Base-by-base conservation (phyloP, 35 echinoderm and acorn worm species). In the Apostichopus californicus region DNA sequence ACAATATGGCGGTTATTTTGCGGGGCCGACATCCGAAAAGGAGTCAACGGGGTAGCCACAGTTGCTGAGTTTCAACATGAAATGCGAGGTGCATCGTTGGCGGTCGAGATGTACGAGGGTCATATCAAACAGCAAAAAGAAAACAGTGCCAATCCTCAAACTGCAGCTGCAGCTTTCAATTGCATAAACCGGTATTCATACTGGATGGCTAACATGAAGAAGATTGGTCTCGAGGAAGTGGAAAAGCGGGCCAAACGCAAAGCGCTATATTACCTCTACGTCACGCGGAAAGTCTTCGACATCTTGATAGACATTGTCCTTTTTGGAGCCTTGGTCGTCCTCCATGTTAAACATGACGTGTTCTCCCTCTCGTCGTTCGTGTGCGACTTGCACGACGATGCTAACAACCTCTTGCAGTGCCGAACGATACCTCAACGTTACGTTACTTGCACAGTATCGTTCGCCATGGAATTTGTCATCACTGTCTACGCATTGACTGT, bases 1-100 rank as follows among this genome's bases (percentile, higher is more conserved):
- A 60, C 72, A 58, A 10, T 46, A 52, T 89, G 86, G 86, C 20
- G 68, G 11, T 17, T 89, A 24, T 89, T 89, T 28, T 73, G 63
- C 9, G 15, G 46, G 63, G 86, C 86, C 1, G 86, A 89, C 64
- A 63, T 89, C 9, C 57, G 68, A 68, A 89, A 89, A 55, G 86
- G 8, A 9, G 53, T 89, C 8, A 25, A 52, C 1, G 60, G 61
- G 4, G 10, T 89, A 1, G 86, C 86, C 7, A 89, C 61, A n/a
- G 57, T 89, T 15, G 86, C 86, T 12, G 86, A 89, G 52, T 89
- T 89, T 64, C 64, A 72, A 66, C 86, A 89, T 55, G 63, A 28
- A 15, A 73, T 66, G 6, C 61, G 15, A 8, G 80, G 80, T 12
- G 80, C 7, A 24, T 14, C 80, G 25, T 24, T 53, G 8, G 55